Evolutionary conservation across 64 coral and sea anemone species (phyloP).

Genomic region (Actinia tenebrosa): DNA sequence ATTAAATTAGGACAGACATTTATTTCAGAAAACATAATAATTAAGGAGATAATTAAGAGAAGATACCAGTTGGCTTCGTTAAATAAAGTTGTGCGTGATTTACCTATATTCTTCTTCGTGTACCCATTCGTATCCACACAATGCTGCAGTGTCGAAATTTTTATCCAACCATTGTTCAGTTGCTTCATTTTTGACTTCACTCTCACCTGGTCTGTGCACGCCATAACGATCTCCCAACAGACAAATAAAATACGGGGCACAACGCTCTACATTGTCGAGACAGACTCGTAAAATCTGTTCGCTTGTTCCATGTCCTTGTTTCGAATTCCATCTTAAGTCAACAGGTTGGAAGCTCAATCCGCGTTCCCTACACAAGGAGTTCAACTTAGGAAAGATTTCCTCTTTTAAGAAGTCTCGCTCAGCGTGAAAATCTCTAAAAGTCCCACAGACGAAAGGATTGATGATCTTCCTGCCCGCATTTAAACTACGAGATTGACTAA

Average conservation of each 20-base stretch:
- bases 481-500: conserved; percentile 47
- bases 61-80: no score
- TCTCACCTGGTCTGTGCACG: conserved; percentile 56
- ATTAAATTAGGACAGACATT: no score
- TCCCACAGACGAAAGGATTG: conserved; percentile 81
- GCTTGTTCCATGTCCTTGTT: conserved; percentile 58
- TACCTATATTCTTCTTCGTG: conserved; percentile 90
- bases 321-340: conserved; percentile 87
- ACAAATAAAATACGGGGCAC: conserved; percentile 95
- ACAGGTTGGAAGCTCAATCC: conserved; percentile 69
- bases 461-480: conserved; percentile 45
- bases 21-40: no score
- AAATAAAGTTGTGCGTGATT: neutral
- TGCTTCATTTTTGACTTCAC: conserved; percentile 34
- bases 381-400: conserved; percentile 64
- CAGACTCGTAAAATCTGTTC: conserved; percentile 80
- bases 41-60: no score
- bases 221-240: conserved; percentile 86
- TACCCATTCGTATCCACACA: conserved; percentile 81
- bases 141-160: conserved; percentile 75
- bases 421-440: conserved; percentile 68
- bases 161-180: conserved; percentile 82
- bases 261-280: conserved; percentile 66
- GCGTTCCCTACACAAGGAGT: conserved; percentile 63
- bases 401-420: conserved; percentile 77